phyloP scores from a whole-genome alignment of 1,140 invertebrate genomes.

The Cydia amplana region DNA sequence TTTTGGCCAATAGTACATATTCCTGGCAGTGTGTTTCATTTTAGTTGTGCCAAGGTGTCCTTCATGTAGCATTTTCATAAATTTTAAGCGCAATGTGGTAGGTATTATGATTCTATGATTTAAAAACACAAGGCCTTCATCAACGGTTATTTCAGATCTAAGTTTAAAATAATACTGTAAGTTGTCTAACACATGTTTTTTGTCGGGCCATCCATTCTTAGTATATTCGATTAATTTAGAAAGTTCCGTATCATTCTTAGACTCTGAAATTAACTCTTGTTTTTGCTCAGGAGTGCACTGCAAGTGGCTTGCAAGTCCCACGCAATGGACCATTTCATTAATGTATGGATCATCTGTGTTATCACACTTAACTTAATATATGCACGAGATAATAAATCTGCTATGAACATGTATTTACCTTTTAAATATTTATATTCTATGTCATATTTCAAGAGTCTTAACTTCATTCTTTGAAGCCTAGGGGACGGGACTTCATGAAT shows the following conservation, averaged over 20 bases:
- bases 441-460: too few species aligned
- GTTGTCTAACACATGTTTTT: constrained; percentile 35
- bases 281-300: constrained; percentile 36
- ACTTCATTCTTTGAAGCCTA: too few species aligned
- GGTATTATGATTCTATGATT: too few species aligned
- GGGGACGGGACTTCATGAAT: too few species aligned
- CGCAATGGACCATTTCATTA: constrained; percentile 37
- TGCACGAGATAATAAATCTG: neutral
- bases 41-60: too few species aligned
- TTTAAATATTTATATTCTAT: too few species aligned
- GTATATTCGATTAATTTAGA: constrained; percentile 36
- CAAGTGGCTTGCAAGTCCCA: constrained; percentile 35
- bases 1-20: too few species aligned
- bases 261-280: constrained; percentile 38
- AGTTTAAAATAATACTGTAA: constrained; percentile 43
- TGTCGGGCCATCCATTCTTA: constrained; percentile 41
- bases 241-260: constrained; percentile 39
- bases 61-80: too few species aligned
- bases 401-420: too few species aligned
- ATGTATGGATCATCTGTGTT: too few species aligned
- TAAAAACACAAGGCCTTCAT: constrained; percentile 41
- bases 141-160: constrained; percentile 21
- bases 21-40: too few species aligned
- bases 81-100: too few species aligned
- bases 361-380: constrained; percentile 8